Percentiles rank a stretch among this genome's conserved stretches.
Evolutionary conservation across 2,113 vertebrate genomes (phyloP).

Genomic region (Ibidorhyncha struthersii): DNA sequence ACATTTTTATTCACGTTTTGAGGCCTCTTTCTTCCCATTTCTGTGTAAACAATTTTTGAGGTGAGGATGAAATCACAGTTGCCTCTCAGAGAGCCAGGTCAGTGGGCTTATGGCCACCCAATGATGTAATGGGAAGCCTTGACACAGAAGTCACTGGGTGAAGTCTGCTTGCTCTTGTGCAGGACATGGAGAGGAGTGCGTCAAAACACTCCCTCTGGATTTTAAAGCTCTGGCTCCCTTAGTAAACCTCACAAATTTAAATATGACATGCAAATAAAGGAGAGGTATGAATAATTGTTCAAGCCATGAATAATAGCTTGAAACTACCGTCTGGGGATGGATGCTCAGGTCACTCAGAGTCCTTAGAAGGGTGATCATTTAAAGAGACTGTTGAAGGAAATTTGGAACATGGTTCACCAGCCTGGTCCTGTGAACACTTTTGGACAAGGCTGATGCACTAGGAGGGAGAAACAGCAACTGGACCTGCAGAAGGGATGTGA

Average conservation of each 20-base stretch:
- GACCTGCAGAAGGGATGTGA: background rate
- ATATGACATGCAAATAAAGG: background rate
- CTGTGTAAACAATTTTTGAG: background rate
- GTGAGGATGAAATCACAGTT: background rate
- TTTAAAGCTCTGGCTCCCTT: background rate
- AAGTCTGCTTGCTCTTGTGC: background rate
- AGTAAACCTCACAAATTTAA: background rate
- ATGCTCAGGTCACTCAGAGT: background rate
- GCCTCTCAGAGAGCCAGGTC: background rate
- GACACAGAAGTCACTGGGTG: background rate
- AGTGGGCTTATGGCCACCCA: background rate
- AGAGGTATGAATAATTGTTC: too few relatives aligned
- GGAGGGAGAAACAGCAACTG: background rate
- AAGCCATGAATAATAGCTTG: background rate
- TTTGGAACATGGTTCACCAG: background rate
- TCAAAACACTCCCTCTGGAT: background rate
- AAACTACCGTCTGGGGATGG: background rate
- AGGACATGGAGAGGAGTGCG: background rate
- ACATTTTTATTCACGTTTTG: background rate
- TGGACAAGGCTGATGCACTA: background rate
- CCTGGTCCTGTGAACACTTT: background rate
- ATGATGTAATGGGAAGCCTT: background rate
- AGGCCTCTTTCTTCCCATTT: background rate
- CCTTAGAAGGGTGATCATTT: background rate
- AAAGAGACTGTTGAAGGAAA: background rate